Base-by-base conservation (phyloP, 2,797 vertebrate genomes). In the Xiphophorus birchmanni region DNA sequence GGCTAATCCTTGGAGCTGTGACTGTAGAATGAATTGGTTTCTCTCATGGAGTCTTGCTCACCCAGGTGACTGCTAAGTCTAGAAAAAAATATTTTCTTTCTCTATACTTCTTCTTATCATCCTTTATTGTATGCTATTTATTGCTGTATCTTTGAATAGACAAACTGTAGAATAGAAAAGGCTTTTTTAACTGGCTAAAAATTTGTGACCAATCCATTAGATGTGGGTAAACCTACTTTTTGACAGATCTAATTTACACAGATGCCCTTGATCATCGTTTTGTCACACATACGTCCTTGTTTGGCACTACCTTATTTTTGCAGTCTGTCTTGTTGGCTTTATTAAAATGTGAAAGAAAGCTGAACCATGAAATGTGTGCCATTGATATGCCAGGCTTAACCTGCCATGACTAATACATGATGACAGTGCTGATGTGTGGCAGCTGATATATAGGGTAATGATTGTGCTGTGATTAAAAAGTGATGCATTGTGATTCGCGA, bases 1-100 rank as follows among this genome's bases (percentile, higher is more conserved):
- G 26, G 95, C 94, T 1, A 99, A 99, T 85, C 98, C 97, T 0
- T 99, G 97, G 98, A 92, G 93, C 26, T 99, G 98, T 58, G 97
- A 97, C 91, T 99, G 98, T 63, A 87, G 84, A 21, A 94, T 99
- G 90, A 92, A 90, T 45, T 97, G 97, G 97, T 54, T 99, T 0
- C 94, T 95, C 54, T 67, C 94, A 73, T 99, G 98, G 98, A 95
- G 82, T 76, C 87, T 94, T 75, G 86, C 83, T 80, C 94, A 96
- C 83, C 91, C 93, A 96, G 98, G 98, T 99, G 79, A 94, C 29
- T 75, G 23, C 32, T 45, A 75, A 17, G 3, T 63, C 15, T 81
- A 18, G 42, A 44, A 81, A 73, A 32, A 74, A 42, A 3, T 0
- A 79, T 13, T 0, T 47, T 65, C 78, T 80, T 18, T 47, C 87